phyloP scores from a whole-genome alignment of 2,888 invertebrate genomes.

The Lottia gigantea region DNA sequence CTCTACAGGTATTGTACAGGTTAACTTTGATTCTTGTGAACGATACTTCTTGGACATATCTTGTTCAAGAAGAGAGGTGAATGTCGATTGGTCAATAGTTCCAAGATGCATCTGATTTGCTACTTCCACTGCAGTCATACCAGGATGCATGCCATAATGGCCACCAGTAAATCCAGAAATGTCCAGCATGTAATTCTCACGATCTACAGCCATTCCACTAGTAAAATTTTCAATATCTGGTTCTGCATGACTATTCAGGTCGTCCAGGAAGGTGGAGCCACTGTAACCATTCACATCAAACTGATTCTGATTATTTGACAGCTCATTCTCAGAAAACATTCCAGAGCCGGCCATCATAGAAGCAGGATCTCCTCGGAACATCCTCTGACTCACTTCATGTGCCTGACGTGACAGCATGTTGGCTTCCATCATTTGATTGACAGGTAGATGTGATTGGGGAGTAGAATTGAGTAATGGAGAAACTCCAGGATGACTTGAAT shows the following conservation, averaged over 20 bases:
- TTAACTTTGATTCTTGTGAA: conserved; percentile 33
- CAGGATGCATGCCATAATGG: conserved; percentile 3
- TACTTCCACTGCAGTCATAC: conserved; percentile 10
- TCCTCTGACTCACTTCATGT: conserved; percentile 5
- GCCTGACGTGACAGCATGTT: not conserved
- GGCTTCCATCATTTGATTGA: conserved; percentile 1
- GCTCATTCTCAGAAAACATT: conserved; percentile 10
- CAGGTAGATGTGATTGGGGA: not conserved
- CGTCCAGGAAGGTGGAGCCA: conserved; percentile 36
- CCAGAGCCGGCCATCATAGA: conserved; percentile 10
- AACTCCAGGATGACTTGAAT: not conserved
- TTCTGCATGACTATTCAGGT: conserved; percentile 28
- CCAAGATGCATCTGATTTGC: conserved; percentile 13
- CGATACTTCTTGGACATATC: conserved; percentile 3
- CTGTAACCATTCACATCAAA: conserved; percentile 28
- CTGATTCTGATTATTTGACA: conserved; percentile 18
- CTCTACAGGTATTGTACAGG: conserved; percentile 34
- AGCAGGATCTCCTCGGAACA: conserved; percentile 10
- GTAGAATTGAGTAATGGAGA: not conserved
- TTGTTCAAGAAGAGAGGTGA: conserved; percentile 48
- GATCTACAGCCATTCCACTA: not conserved
- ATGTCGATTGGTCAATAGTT: conserved; percentile 51
- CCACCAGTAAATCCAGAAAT: not conserved
- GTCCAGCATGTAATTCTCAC: not conserved
- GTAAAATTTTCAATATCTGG: conserved; percentile 5